Evolutionary conservation across 1,140 invertebrate genomes (phyloP), one percentile per base, ranked within the genome.

Genomic region (Neodiprion lecontei): DNA sequence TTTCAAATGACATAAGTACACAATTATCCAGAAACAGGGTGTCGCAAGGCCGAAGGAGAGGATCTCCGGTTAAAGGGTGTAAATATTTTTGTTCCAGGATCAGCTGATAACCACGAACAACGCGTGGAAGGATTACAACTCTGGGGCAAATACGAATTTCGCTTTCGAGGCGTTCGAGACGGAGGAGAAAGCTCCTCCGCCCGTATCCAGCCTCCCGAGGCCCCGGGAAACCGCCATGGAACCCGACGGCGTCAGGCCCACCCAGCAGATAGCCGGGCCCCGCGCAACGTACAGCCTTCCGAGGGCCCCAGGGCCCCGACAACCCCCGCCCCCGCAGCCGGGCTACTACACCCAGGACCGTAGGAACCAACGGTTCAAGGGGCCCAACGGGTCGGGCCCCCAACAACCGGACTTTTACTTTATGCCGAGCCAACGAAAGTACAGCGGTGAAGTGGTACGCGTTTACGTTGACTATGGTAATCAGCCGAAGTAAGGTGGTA

Each of bases 381-480:
- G 74, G 73, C 65, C 53, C 75, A 71, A 11, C 75, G 75, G 73
- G 40, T 77, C 76, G 0, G 67, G 72, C 11, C 47, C 72, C 28
- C 74, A 78, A 81, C 91, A 93, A 76, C 94, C 96, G 0, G 96
- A 98, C 87, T 97, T 97, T 87, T 98, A 97, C 86, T 97, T 97
- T 84, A 97, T 97, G 96, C 96, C 96, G 14, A 96, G 95, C 48
- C 96, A 98, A 82, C 88, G 96, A 70, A 96, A 97, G 85, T 97
- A 97, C 88, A 96, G 96, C 77, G 96, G 96, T 74, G 96, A 97
- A 89, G 93, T 96, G 1, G 95, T 97, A n/a, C 90, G 95, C 76
- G 96, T 97, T 7, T 97, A 96, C 85, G 96, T 97, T 1, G 94
- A 96, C 85, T 95, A 96, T 82, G 85, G 82, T 14, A 88, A 85